Percentiles rank a stretch among this genome's conserved stretches.
Conservation (phyloP, 2,113 vertebrate genomes). For the Gopherus evgoodei region DNA sequence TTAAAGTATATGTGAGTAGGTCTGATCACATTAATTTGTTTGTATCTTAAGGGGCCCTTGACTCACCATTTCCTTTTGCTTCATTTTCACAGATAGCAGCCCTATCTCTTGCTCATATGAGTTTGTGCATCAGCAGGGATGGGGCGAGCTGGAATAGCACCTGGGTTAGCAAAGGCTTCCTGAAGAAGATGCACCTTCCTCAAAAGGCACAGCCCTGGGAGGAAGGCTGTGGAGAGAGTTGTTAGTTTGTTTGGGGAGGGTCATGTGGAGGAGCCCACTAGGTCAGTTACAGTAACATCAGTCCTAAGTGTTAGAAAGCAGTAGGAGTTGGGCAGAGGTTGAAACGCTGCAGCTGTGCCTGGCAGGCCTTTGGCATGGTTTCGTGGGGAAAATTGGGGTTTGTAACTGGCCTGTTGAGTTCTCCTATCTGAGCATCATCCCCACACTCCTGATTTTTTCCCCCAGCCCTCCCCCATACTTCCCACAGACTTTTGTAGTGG, state of each 20-base stretch:
- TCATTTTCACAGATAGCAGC: slow-evolving; percentile 30
- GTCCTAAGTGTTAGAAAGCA: too few species aligned
- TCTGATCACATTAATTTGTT: background rate
- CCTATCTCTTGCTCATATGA: slow-evolving; percentile 62
- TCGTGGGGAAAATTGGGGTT: background rate
- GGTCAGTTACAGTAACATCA: too few species aligned
- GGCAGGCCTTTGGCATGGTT: too few species aligned
- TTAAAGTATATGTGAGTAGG: accelerated
- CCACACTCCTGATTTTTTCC: background rate
- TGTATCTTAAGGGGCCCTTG: background rate
- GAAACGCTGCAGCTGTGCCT: too few species aligned
- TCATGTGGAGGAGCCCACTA: too few species aligned
- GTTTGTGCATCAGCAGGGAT: background rate
- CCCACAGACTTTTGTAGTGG: background rate
- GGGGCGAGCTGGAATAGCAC: background rate
- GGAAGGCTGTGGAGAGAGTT: too few species aligned
- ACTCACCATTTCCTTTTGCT: background rate
- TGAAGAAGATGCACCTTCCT: background rate
- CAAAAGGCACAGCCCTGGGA: too few species aligned
- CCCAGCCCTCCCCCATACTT: background rate
- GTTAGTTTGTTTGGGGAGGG: too few species aligned
- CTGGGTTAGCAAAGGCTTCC: background rate
- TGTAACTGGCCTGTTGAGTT: background rate
- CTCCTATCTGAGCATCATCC: background rate
- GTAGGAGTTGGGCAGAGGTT: too few species aligned